Conservation (phyloP, 2,888 invertebrate genomes). For the Eurytoma californica region DNA sequence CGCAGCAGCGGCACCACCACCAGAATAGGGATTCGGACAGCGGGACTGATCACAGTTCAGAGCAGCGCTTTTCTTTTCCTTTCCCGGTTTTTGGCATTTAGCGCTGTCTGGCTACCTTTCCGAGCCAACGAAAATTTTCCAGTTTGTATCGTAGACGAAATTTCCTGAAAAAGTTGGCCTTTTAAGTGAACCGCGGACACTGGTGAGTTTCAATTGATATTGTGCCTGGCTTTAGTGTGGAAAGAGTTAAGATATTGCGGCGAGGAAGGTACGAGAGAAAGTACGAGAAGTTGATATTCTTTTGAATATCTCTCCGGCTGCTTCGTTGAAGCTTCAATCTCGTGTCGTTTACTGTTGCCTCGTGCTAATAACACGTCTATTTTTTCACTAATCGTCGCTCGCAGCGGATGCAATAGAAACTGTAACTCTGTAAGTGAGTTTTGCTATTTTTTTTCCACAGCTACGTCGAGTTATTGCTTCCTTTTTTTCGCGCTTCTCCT, state of each 20-base stretch:
- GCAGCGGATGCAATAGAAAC: too few species aligned
- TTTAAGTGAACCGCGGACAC: too few species aligned
- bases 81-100: constrained; percentile 32
- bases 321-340: too few species aligned
- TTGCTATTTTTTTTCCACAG: neutral
- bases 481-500: too few species aligned
- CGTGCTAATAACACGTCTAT: too few species aligned
- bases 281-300: constrained; percentile 7
- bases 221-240: too few species aligned
- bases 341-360: too few species aligned
- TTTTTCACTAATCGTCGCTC: too few species aligned
- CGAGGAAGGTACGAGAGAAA: constrained; percentile 15
- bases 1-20: neutral
- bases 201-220: too few species aligned
- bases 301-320: too few species aligned
- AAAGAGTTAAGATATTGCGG: neutral
- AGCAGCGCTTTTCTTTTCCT: constrained; percentile 29
- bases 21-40: constrained; percentile 1
- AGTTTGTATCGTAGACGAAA: neutral
- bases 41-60: constrained; percentile 19
- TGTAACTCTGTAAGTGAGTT: too few species aligned
- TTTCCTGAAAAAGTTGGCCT: too few species aligned
- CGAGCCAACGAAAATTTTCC: constrained; percentile 31
- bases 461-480: neutral
- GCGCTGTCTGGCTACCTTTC: constrained; percentile 2